Base-by-base conservation (phyloP, 2,888 invertebrate genomes). In the Tenodera sinensis region DNA sequence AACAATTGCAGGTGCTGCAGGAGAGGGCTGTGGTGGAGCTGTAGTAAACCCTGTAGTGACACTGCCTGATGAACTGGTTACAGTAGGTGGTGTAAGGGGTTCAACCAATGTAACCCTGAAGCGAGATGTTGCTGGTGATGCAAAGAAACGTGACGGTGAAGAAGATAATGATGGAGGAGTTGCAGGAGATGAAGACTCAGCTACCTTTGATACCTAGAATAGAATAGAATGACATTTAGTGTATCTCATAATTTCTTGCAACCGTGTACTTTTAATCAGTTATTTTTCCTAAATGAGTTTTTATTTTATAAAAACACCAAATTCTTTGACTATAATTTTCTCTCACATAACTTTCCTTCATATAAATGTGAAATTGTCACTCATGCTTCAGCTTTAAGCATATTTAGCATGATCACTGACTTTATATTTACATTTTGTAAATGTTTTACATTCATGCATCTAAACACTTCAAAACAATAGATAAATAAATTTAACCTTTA, bases 91-190 rank as follows among this genome's bases (percentile, higher is more conserved):
- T 12, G 90, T 91, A 92, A 84, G 14, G 88, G 92, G 90, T 89
- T 93, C 92, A 89, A 93, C 93, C 27, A 93, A 91, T n/a, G 93
- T 93, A 83, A 94, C 93, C 86, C 93, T 93, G 91, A 92, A 93
- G 88, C 92, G 92, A 87, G 92, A 92, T 90, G 82, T 88, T 7
- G 89, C 82, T 28, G 90, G 88, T 30, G 90, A 89, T 9, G 90
- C 83, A 28, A 90, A 90, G 89, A 90, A 90, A 28, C 90, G 89
- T 15, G 90, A 89, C 3, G 90, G 90, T 42, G 90, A 90, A 8
- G 91, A 85, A 0, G 90, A 90, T 15, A 90, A 34, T n/a, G 90
- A 91, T 9, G 89, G 87, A 20, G 90, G 84, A 6, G 89, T 89
- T 6, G 34, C 30, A 27, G 89, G 85, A 14, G 87, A 87, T 9